These are phyloP conservation scores for Falcunculus frontatus DNA, from an alignment of 2,113 vertebrate genomes.

Conservation along the genomic window DNA sequence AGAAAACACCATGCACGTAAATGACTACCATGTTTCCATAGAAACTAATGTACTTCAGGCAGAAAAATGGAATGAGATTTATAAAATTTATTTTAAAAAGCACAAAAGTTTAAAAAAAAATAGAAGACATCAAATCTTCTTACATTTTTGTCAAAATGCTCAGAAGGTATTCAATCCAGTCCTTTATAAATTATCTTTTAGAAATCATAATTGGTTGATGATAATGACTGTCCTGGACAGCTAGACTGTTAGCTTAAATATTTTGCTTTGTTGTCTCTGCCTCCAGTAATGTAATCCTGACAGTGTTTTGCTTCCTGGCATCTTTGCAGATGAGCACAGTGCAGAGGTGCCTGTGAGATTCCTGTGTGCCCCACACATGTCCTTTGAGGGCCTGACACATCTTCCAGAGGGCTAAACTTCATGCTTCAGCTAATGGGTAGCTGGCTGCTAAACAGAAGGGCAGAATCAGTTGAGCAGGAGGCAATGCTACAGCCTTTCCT, in stretches of 20 bases:
- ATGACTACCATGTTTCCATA: conserved; percentile 54
- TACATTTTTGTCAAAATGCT: background rate
- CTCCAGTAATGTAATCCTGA: background rate
- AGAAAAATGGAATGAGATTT: conserved; percentile 13
- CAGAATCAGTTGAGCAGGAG: background rate
- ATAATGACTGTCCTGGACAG: background rate
- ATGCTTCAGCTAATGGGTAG: background rate
- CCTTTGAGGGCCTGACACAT: background rate
- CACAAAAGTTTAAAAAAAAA: background rate
- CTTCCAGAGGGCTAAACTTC: background rate
- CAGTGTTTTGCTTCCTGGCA: background rate
- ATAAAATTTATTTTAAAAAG: background rate
- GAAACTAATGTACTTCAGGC: conserved; percentile 36
- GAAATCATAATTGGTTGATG: background rate
- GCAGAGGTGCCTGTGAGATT: background rate
- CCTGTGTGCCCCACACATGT: accelerated
- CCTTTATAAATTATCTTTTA: background rate
- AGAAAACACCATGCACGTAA: conserved; percentile 22
- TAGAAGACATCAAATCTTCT: background rate
- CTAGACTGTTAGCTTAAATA: background rate
- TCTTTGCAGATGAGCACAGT: background rate
- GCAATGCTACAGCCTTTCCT: background rate
- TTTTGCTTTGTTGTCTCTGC: background rate
- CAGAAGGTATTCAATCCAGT: background rate
- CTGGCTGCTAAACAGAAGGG: background rate